Percentiles rank a stretch among this genome's conserved stretches.
Conservation (phyloP, 2,797 vertebrate genomes). For the Lithobates sylvaticus region DNA sequence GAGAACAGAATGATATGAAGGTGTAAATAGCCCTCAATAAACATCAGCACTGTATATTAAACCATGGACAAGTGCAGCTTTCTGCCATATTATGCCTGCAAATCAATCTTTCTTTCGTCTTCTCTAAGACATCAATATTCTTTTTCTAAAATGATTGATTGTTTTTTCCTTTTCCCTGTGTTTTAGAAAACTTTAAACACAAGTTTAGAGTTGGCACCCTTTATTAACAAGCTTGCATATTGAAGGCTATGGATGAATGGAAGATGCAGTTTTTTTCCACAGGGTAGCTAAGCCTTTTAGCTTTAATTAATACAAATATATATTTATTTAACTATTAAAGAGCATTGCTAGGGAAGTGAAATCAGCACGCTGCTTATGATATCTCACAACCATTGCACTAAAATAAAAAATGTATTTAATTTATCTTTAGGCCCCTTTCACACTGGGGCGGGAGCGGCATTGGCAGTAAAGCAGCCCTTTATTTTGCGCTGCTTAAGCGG, state of each 20-base stretch:
- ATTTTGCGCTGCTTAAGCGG: too few species aligned
- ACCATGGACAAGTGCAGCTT: not conserved
- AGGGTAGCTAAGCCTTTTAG: not conserved
- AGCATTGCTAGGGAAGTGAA: too few species aligned
- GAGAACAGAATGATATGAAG: constrained; percentile 35
- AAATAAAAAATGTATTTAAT: too few species aligned
- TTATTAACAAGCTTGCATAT: constrained; percentile 23
- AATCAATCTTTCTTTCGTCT: constrained; percentile 21
- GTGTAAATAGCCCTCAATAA: constrained; percentile 49
- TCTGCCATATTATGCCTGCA: constrained; percentile 1
- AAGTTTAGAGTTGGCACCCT: constrained; percentile 6
- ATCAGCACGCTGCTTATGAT: too few species aligned
- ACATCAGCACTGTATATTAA: constrained; percentile 18
- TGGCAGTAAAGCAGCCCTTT: too few species aligned
- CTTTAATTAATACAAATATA: not conserved
- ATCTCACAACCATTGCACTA: too few species aligned
- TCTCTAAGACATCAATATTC: constrained; percentile 29
- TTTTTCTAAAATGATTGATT: constrained; percentile 44
- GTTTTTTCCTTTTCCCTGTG: constrained; percentile 9
- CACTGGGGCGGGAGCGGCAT: too few species aligned
- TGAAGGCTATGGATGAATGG: not conserved
- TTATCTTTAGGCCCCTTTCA: too few species aligned
- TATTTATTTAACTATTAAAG: too few species aligned
- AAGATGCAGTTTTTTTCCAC: not conserved
- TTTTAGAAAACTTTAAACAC: constrained; percentile 34